Conservation (phyloP, 2,797 vertebrate species). For the Streptopelia turtur region DNA sequence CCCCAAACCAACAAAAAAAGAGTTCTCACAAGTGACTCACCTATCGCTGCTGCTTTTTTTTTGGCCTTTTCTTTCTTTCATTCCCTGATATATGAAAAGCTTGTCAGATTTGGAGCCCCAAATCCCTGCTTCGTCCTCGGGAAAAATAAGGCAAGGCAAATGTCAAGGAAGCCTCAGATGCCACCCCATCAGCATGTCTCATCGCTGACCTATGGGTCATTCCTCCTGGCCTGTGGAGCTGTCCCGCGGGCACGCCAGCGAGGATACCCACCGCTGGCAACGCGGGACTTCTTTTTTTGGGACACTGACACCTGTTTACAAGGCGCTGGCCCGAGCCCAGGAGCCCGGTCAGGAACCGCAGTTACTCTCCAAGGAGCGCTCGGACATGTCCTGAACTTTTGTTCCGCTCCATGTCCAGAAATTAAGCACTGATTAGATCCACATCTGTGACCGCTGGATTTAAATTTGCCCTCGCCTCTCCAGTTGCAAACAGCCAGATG, state of each 20-base stretch:
- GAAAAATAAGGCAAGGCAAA: not conserved
- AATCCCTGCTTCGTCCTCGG: not conserved
- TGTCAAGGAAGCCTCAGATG: not conserved
- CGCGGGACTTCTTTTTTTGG: constrained; percentile 37
- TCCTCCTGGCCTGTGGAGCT: not conserved
- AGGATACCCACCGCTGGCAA: constrained; percentile 61
- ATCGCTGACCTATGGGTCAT: not conserved
- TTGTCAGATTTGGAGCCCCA: not conserved
- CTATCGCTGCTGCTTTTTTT: not conserved
- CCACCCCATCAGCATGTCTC: not conserved
- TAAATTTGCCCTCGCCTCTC: rapidly evolving
- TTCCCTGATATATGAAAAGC: not conserved
- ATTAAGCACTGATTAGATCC: not conserved
- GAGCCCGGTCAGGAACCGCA: not conserved
- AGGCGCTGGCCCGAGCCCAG: constrained; percentile 1
- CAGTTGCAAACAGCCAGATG: not conserved
- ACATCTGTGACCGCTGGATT: not conserved
- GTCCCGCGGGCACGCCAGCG: not conserved
- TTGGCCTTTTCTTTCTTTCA: not conserved
- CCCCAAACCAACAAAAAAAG: not conserved
- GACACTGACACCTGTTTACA: constrained; percentile 55
- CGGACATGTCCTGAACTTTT: not conserved
- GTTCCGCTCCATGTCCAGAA: not conserved
- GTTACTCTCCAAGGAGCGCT: not conserved
- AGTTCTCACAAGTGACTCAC: not conserved